Percentiles rank a stretch among this genome's conserved stretches.
These are phyloP conservation scores for Nebria salina DNA, from an alignment of 2,888 invertebrate species.

Conservation along the genomic window DNA sequence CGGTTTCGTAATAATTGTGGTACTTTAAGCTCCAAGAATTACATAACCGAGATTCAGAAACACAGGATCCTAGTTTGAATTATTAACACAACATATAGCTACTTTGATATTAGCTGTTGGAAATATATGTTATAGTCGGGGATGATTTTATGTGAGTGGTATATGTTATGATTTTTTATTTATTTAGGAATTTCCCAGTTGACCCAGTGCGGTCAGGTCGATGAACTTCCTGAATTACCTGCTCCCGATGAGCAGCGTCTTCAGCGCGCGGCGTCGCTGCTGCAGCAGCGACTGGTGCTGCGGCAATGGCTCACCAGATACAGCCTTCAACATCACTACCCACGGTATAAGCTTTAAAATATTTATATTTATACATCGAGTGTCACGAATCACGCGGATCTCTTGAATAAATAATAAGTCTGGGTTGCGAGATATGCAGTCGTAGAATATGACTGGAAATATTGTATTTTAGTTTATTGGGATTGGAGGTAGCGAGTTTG, in stretches of 20 bases:
- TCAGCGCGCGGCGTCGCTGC: conserved; percentile 80
- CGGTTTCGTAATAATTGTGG: too few relatives aligned
- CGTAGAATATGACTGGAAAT: background rate
- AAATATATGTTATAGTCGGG: too few relatives aligned
- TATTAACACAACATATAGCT: too few relatives aligned
- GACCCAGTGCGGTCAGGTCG: conserved; percentile 81
- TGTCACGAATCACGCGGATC: too few relatives aligned
- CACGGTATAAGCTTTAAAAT: conserved; percentile 64
- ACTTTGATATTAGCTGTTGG: too few relatives aligned
- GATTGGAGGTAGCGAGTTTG: conserved; percentile 83
- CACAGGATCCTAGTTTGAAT: too few relatives aligned
- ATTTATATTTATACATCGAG: background rate
- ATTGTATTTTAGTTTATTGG: conserved; percentile 68
- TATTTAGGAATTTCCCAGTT: conserved; percentile 81
- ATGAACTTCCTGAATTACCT: conserved; percentile 83
- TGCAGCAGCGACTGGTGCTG: conserved; percentile 85
- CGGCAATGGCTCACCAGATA: conserved; percentile 86
- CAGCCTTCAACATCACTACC: conserved; percentile 77
- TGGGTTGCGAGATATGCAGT: too few relatives aligned
- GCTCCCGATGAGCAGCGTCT: conserved; percentile 85
- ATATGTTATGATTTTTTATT: background rate
- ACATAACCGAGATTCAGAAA: too few relatives aligned
- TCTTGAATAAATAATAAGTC: too few relatives aligned
- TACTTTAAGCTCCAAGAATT: too few relatives aligned
- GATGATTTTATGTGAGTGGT: too few relatives aligned